Evolutionary conservation across 2,888 invertebrate genomes (phyloP).

Genomic region (Harpalus rubripes): DNA sequence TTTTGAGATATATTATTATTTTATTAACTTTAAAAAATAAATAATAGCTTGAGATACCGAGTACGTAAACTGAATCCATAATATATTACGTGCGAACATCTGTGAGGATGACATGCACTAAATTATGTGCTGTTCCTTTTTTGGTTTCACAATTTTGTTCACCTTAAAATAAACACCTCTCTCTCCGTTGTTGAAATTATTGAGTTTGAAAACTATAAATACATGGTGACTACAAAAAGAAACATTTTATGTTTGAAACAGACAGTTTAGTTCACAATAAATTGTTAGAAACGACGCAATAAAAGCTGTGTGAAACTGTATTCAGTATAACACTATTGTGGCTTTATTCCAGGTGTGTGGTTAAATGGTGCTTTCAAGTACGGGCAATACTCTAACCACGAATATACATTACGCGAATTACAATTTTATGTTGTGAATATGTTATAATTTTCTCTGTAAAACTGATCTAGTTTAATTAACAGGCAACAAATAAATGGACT

Average conservation of each 20-base stretch:
- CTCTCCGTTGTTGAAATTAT: neutral
- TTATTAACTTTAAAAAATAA: slow-evolving; percentile 55
- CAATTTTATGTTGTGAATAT: slow-evolving; percentile 9
- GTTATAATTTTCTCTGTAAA: neutral
- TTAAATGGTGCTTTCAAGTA: neutral
- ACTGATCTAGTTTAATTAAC: neutral
- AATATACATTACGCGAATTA: slow-evolving; percentile 9
- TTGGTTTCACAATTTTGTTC: slow-evolving; percentile 15
- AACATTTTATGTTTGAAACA: neutral
- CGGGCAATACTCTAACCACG: neutral
- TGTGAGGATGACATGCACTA: slow-evolving; percentile 43
- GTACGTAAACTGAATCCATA: slow-evolving; percentile 53
- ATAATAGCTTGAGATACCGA: slow-evolving; percentile 37
- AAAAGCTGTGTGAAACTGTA: neutral
- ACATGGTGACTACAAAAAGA: neutral
- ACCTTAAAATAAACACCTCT: slow-evolving; percentile 11
- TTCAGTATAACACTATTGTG: neutral
- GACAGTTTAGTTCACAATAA: slow-evolving; percentile 15
- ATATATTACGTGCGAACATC: slow-evolving; percentile 53
- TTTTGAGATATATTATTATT: slow-evolving; percentile 40
- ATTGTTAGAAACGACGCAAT: neutral
- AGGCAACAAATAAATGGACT: neutral
- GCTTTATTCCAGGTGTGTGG: neutral
- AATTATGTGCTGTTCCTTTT: slow-evolving; percentile 24
- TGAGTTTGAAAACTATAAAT: neutral